Base-by-base conservation (phyloP, 2,888 invertebrate genomes). In the Erebia epiphron region DNA sequence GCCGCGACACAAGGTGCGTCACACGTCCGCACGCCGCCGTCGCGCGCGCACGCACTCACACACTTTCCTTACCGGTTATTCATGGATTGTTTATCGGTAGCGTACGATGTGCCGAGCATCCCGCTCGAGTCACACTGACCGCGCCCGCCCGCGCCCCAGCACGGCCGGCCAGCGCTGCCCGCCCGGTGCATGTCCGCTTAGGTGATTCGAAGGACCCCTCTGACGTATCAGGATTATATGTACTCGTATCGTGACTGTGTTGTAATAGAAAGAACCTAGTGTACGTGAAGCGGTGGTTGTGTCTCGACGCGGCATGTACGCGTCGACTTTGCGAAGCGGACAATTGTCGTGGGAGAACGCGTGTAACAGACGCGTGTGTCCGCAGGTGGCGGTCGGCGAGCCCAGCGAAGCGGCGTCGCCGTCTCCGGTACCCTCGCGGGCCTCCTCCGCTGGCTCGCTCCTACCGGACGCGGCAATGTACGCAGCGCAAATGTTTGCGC, bases 401-500 rank as follows among this genome's bases (percentile, higher is more conserved):
- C 88, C 89, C 89, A 95, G 87, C 87, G 95, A 91, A 94, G 95
- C 94, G 94, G 95, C 83, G 73, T 92, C 92, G 84, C 92, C 92
- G 74, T 95, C 95, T 71, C 95, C 95, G 82, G 95, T 94, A 80
- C 95, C 95, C 69, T 95, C 95, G 80, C 93, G 95, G 76, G 95
- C 95, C 86, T 92, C 93, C 67, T 92, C 92, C 46, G 91, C 92
- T 71, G 92, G 92, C 82, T 93, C 93, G 77, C 93, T 95, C 80
- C 91, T 95, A 84, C 94, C 95, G 79, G 95, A 95, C 91, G 92
- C 95, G 76, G 94, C 95, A 75, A 95, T 95, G 95, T 95, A 95
- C 86, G 95, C 95, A 76, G 94, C 95, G 80, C 95, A 95, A 89
- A 95, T 96, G 92, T 96, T 95, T 87, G 94, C 95, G 86, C 94